These are phyloP conservation scores for Solenodon paradoxus DNA, from an alignment of 2,113 vertebrate genomes.

Conservation along the genomic window DNA sequence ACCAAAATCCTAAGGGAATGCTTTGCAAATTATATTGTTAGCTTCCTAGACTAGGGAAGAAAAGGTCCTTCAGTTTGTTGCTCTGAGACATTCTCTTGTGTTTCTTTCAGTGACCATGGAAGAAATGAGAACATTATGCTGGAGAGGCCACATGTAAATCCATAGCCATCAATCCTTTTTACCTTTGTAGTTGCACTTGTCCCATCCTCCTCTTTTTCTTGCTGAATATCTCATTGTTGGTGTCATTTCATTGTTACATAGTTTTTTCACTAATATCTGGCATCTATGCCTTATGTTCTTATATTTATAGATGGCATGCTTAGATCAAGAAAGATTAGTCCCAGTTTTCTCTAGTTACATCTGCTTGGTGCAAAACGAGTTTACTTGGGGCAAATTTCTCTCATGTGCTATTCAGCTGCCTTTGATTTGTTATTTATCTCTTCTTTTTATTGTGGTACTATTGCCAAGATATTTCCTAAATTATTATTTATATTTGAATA, in stretches of 20 bases:
- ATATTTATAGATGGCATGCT: background rate
- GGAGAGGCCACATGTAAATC: background rate
- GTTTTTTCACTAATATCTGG: background rate
- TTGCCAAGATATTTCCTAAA: slow-evolving; percentile 9
- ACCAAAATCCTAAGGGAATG: background rate
- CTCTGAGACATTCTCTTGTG: background rate
- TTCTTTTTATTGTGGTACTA: slow-evolving; percentile 16
- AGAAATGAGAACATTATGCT: background rate
- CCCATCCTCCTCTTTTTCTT: background rate
- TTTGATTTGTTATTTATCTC: slow-evolving; percentile 22
- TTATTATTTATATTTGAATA: slow-evolving; percentile 35
- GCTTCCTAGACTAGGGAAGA: background rate
- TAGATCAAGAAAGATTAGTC: background rate
- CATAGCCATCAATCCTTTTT: background rate
- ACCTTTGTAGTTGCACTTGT: background rate
- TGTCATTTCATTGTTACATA: background rate
- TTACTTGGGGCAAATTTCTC: background rate
- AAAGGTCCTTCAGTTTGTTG: background rate
- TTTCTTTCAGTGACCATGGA: background rate
- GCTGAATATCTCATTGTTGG: background rate
- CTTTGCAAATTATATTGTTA: background rate
- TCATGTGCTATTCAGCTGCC: background rate
- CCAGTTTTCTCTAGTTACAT: background rate
- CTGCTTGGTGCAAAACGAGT: no score
- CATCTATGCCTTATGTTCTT: background rate